These are phyloP conservation scores for Sceloporus tristichus DNA, from an alignment of 2,113 vertebrate species.

Conservation along the genomic window DNA sequence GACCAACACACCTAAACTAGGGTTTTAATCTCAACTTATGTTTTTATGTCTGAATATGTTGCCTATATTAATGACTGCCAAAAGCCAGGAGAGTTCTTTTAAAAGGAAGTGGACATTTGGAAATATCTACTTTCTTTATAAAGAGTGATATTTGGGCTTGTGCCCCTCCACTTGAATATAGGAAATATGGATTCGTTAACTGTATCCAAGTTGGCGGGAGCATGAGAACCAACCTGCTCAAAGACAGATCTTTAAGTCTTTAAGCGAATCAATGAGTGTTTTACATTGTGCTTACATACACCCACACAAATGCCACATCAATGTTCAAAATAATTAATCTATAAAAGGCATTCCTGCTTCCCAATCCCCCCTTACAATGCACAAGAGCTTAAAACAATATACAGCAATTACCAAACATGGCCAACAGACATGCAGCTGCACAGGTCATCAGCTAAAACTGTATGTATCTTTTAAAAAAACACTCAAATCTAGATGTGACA, in stretches of 20 bases:
- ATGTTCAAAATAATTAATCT: too few species aligned
- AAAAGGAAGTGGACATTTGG: background rate
- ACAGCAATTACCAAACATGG: background rate
- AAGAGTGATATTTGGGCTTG: background rate
- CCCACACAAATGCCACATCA: background rate
- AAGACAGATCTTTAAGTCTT: background rate
- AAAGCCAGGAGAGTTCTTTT: background rate
- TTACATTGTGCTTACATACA: background rate
- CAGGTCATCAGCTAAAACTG: background rate
- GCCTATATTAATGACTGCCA: background rate
- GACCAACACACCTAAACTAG: background rate
- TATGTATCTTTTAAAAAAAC: background rate
- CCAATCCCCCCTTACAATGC: background rate
- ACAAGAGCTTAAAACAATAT: background rate
- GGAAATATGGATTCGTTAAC: too few species aligned
- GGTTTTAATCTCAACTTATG: background rate
- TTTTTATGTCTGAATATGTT: background rate
- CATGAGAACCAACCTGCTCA: background rate
- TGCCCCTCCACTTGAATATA: too few species aligned
- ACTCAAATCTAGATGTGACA: background rate
- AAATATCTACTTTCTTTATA: background rate
- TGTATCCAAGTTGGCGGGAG: background rate
- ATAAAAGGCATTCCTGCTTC: too few species aligned
- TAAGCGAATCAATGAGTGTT: background rate
- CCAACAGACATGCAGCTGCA: background rate